These are phyloP conservation scores for Odocoileus hemionus DNA, from an alignment of 2,113 vertebrate species.

Conservation along the genomic window DNA sequence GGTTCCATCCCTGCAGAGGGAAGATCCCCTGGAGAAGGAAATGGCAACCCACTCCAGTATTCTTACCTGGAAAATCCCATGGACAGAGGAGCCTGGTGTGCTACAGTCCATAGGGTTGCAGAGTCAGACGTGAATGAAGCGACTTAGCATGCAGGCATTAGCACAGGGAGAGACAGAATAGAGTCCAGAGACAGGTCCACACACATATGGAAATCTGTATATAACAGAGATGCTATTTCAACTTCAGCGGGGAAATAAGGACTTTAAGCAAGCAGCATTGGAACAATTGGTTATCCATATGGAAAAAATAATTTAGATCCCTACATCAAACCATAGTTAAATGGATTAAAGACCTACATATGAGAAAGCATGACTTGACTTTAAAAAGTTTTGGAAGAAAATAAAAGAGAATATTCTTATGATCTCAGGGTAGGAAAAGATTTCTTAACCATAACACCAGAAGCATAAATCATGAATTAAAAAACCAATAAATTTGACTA, in stretches of 20 bases:
- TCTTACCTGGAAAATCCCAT: background rate
- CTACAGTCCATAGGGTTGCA: background rate
- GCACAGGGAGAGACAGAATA: background rate
- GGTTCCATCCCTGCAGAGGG: background rate
- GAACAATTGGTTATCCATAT: background rate
- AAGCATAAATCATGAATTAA: background rate
- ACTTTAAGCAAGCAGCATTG: background rate
- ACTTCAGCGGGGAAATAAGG: background rate
- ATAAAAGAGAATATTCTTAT: background rate
- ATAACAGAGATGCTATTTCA: background rate
- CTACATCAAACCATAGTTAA: background rate
- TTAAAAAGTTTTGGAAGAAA: constrained; percentile 27
- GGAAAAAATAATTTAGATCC: constrained; percentile 1
- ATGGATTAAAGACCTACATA: background rate
- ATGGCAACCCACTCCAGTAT: background rate
- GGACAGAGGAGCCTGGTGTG: background rate
- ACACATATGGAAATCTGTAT: background rate
- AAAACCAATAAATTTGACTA: background rate
- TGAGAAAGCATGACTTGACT: background rate
- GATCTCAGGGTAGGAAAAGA: background rate
- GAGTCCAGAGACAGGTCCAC: background rate
- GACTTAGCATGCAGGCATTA: background rate
- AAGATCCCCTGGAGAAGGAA: background rate
- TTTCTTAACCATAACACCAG: background rate
- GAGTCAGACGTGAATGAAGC: background rate